Conservation (phyloP, 2,797 vertebrate genomes). For the Acrossocheilus wenchowensis region DNA sequence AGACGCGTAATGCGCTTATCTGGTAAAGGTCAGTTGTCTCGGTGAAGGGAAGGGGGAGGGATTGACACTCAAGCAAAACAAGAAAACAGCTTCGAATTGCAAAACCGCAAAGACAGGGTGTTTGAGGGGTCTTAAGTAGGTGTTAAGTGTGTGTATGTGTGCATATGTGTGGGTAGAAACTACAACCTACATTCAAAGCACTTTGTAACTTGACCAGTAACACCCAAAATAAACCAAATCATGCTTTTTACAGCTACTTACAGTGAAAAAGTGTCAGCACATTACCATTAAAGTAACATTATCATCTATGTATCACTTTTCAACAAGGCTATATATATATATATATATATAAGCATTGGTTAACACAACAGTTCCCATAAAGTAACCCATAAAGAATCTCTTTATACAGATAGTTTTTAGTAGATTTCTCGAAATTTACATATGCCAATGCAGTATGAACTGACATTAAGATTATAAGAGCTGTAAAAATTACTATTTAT, state of each 20-base stretch:
- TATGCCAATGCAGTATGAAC: background rate
- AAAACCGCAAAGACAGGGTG: constrained; percentile 37
- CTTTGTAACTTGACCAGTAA: constrained; percentile 7
- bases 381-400: background rate
- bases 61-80: constrained; percentile 55
- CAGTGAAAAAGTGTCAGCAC: background rate
- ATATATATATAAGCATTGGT: background rate
- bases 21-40: constrained; percentile 57
- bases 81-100: constrained; percentile 40
- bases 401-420: background rate
- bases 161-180: constrained; percentile 3
- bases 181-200: background rate
- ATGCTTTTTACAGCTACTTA: background rate
- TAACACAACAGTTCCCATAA: background rate
- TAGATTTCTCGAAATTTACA: background rate
- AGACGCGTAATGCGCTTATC: background rate
- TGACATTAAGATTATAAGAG: background rate
- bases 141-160: background rate
- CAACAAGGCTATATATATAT: background rate
- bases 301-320: background rate
- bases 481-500: background rate
- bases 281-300: background rate
- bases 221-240: constrained; percentile 17
- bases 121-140: constrained; percentile 42
- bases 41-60: constrained; percentile 48